Base-by-base conservation (phyloP, 1,140 invertebrate species). In the Pollicipes pollicipes region DNA sequence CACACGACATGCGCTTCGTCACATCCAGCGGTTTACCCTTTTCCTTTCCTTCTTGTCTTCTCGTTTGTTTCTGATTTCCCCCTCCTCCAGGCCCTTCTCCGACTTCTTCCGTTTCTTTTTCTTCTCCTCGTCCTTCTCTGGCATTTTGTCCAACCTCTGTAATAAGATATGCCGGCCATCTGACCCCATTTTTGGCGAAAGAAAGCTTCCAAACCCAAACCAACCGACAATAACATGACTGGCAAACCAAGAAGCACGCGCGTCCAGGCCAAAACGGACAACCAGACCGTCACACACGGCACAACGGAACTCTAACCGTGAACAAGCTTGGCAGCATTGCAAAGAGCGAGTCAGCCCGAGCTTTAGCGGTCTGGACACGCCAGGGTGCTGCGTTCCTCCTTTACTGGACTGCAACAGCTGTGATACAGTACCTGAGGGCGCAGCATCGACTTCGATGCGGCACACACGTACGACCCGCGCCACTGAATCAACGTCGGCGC, bases 41-140 rank as follows among this genome's bases (percentile, higher is more conserved):
- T 66, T 66, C 28, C 64, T 66, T 3, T 66, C 64, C 27, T 66
- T 66, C 64, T 66, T 66, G 10, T 66, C 64, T 29, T 66, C 64
- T 10, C 64, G 64, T 10, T 29, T 27, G 28, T 29, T 66, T 8
- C 64, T 27, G 17, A 66, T 66, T n/a, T 66, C 64, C 1, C 64
- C 64, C 10, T 66, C 64, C 17, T 66, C 64, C 16, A 66, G 27
- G 24, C 27, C 64, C 10, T 29, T 27, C n/a, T 66, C 64, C 3
- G 64, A 4, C 64, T 66, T 66, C 64, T 29, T 66, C 27, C 64
- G 10, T n/a, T 66, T 66, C 64, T 29, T 66, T 28, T 29, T 27
- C 64, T 66, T 66, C 64, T 66, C 64, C 8, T 66, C 64, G 17
- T 66, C 64, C 64, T 29, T 27, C 27, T 66, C 64, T 10, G 64